Base-by-base conservation (phyloP, 2,888 invertebrate genomes). In the Choristoneura rosaceana region DNA sequence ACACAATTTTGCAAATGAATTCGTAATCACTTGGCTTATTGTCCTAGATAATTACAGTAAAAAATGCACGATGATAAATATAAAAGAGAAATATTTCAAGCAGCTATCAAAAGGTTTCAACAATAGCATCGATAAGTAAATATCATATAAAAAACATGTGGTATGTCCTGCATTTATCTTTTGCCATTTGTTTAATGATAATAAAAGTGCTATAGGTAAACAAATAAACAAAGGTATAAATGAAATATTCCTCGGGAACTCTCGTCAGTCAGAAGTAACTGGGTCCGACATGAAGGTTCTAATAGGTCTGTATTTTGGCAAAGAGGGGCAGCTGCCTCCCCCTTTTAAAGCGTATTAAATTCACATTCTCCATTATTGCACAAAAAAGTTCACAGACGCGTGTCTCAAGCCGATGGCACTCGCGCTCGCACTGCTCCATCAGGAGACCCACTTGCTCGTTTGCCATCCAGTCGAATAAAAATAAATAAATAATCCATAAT, bases 241-340 rank as follows among this genome's bases (percentile, higher is more conserved):
- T 52, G 0, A 52, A 15, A 2, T 52, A 8, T 52, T 15, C n/a
- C 5, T 4, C n/a, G 9, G 8, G 52, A 10, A 38, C 41, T 7
- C 4, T n/a, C n/a, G 50, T 65, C 38, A 70, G 50, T 70, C n/a
- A 5, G 25, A 12, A 3, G 7, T 7, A 50, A 47, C 41, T 25
- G 38, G 2, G 7, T 12, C 7, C 50, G 33, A 17, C 64, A 70
- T 65, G 70, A 60, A 50, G 64, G 41, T 65, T 38, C 34, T 70
- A 15, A 17, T 43, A 60, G 70, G 70, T 70, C 17, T 33, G 59
- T 50, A 25, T 14, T 33, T 34, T n/a, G n/a, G n/a, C n/a, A n/a
- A n/a, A n/a, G n/a, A n/a, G n/a, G n/a, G n/a, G n/a, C n/a, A n/a
- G n/a, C n/a, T n/a, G n/a, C n/a, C n/a, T n/a, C n/a, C n/a, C n/a